Evolutionary conservation across 2,797 vertebrate species (phyloP).

Genomic region (Urosaurus nigricauda): DNA sequence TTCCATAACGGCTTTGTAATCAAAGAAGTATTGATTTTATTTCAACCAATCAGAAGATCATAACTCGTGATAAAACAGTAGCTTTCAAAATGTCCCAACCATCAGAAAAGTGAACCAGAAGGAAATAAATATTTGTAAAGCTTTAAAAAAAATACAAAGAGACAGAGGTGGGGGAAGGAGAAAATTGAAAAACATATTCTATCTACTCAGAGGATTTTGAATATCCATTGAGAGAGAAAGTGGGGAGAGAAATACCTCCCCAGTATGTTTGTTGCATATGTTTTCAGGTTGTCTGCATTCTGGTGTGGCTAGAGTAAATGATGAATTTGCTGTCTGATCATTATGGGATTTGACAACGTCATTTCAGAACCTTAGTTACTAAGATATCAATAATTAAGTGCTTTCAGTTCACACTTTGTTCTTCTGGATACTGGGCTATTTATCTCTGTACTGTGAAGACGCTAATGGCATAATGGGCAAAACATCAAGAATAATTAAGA

Average conservation of each 20-base stretch:
- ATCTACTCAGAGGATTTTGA: neutral
- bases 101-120: conserved; percentile 45
- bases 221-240: conserved; percentile 6
- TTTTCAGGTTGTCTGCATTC: conserved; percentile 22
- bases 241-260: neutral
- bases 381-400: conserved; percentile 84
- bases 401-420: conserved; percentile 79
- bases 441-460: conserved; percentile 80
- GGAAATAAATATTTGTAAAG: conserved; percentile 52
- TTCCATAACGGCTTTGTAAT: conserved; percentile 3
- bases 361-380: conserved; percentile 77
- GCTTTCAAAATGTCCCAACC: conserved; percentile 55
- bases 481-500: conserved; percentile 82
- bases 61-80: conserved; percentile 34
- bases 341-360: conserved; percentile 78
- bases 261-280: conserved; percentile 29
- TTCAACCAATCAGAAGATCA: conserved; percentile 55
- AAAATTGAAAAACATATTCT: neutral
- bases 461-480: conserved; percentile 82
- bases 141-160: conserved; percentile 40
- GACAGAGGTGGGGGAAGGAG: conserved; percentile 30
- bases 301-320: conserved; percentile 56
- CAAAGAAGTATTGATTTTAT: conserved; percentile 49
- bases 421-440: conserved; percentile 77
- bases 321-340: conserved; percentile 72